Evolutionary conservation across 1,140 invertebrate genomes (phyloP).

Genomic region (Leptinotarsa defecta): DNA sequence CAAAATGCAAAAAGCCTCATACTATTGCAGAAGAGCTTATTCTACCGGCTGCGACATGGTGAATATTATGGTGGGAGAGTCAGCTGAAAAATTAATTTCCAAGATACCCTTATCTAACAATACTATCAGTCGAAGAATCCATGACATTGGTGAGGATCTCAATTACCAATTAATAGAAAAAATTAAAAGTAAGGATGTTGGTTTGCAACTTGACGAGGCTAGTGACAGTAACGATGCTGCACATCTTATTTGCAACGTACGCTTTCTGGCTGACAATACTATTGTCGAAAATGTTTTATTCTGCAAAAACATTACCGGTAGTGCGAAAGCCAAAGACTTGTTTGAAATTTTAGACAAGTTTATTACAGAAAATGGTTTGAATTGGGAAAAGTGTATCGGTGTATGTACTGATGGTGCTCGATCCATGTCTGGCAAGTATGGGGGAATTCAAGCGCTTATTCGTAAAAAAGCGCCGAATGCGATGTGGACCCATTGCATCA

Average conservation of each 20-base stretch:
- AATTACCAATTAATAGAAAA: conserved; percentile 35
- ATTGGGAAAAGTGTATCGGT: no score
- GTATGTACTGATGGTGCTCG: no score
- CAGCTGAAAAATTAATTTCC: conserved; percentile 43
- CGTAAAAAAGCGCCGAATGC: conserved; percentile 12
- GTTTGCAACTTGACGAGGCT: no score
- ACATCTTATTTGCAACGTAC: conserved; percentile 26
- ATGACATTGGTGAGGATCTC: conserved; percentile 20
- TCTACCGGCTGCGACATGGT: conserved; percentile 47
- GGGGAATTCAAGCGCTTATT: conserved; percentile 27
- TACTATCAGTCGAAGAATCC: conserved; percentile 38
- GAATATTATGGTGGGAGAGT: conserved; percentile 38
- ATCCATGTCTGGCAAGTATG: conserved; percentile 40
- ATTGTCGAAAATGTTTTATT: no score
- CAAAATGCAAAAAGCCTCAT: conserved; percentile 45
- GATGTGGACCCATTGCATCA: conserved; percentile 11
- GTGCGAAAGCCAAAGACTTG: no score
- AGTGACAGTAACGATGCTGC: no score
- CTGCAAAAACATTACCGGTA: no score
- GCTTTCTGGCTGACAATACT: conserved; percentile 19
- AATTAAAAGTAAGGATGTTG: no score
- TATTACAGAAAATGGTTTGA: conserved; percentile 39
- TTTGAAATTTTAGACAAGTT: no score
- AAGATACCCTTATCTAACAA: conserved; percentile 47
- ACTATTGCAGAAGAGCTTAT: conserved; percentile 40